Percentiles rank a stretch among this genome's conserved stretches.
Evolutionary conservation across 1,140 invertebrate species (phyloP).

Genomic region (Leptinotarsa defecta): DNA sequence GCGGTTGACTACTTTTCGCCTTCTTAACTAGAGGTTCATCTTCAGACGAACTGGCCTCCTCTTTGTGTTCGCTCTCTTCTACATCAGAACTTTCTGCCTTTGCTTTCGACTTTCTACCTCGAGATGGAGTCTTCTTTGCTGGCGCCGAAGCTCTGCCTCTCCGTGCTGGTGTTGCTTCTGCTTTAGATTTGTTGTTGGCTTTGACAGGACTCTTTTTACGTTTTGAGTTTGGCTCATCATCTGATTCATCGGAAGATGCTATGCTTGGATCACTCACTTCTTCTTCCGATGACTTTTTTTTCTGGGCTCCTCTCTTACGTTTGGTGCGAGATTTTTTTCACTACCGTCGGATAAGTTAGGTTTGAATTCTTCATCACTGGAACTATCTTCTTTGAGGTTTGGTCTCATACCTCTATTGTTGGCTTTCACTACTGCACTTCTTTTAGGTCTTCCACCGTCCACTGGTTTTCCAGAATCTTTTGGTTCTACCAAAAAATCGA

Average conservation of each 20-base stretch:
- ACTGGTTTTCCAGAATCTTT: slow-evolving; percentile 61
- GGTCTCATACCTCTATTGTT: slow-evolving; percentile 55
- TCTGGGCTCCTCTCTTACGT: slow-evolving; percentile 46
- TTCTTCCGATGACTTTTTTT: slow-evolving; percentile 55
- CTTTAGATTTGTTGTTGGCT: slow-evolving; percentile 46
- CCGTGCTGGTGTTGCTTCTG: slow-evolving; percentile 45
- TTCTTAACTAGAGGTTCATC: slow-evolving; percentile 64
- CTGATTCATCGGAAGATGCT: slow-evolving; percentile 49
- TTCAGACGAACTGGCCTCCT: slow-evolving; percentile 57
- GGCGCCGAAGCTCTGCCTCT: slow-evolving; percentile 50
- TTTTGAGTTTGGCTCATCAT: slow-evolving; percentile 49
- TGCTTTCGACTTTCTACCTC: slow-evolving; percentile 40
- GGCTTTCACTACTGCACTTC: slow-evolving; percentile 62
- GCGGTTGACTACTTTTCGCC: slow-evolving; percentile 60
- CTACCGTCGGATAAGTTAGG: slow-evolving; percentile 58
- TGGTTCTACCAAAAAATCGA: slow-evolving; percentile 61
- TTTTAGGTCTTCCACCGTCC: slow-evolving; percentile 60
- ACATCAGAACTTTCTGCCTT: slow-evolving; percentile 48
- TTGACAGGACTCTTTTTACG: slow-evolving; percentile 44
- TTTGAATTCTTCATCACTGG: slow-evolving; percentile 55
- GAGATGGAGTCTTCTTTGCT: slow-evolving; percentile 43
- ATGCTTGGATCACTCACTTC: slow-evolving; percentile 57
- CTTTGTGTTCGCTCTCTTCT: slow-evolving; percentile 56
- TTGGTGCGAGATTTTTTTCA: slow-evolving; percentile 52
- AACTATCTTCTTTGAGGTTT: slow-evolving; percentile 55